Conservation (phyloP, 2,797 vertebrate species). For the Philypnodon macrostomus region DNA sequence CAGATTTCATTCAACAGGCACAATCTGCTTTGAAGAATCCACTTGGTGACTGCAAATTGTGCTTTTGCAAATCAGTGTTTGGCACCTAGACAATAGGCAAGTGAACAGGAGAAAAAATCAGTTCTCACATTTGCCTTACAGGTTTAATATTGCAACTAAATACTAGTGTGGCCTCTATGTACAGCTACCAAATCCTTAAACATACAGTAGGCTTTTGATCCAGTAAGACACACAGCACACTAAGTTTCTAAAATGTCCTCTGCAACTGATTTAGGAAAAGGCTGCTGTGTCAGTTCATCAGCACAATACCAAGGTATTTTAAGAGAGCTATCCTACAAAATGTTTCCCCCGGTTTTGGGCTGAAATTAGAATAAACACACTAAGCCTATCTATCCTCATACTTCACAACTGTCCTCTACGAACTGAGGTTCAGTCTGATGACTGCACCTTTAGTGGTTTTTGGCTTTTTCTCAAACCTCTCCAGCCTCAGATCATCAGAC, state of each 20-base stretch:
- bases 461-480: conserved; percentile 30
- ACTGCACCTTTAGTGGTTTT: conserved; percentile 44
- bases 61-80: conserved; percentile 84
- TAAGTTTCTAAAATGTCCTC: conserved; percentile 10
- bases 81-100: conserved; percentile 83
- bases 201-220: conserved; percentile 62
- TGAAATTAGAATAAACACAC: conserved; percentile 18
- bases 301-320: conserved; percentile 21
- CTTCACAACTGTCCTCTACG: conserved; percentile 36
- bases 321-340: conserved; percentile 19
- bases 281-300: conserved; percentile 30
- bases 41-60: conserved; percentile 76
- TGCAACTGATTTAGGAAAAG: conserved; percentile 36
- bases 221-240: conserved; percentile 42
- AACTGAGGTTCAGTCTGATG: conserved; percentile 40
- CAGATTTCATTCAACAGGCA: conserved; percentile 70
- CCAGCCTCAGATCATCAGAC: conserved; percentile 46
- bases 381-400: conserved; percentile 4
- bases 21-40: conserved; percentile 69
- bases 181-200: conserved; percentile 56
- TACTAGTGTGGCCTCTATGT: conserved; percentile 55
- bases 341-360: conserved; percentile 27
- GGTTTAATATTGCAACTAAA: conserved; percentile 25
- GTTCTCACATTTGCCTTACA: conserved; percentile 31
- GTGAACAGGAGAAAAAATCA: conserved; percentile 64